Base-by-base conservation (phyloP, 1,140 invertebrate species). In the Dinothrombium tinctorium region DNA sequence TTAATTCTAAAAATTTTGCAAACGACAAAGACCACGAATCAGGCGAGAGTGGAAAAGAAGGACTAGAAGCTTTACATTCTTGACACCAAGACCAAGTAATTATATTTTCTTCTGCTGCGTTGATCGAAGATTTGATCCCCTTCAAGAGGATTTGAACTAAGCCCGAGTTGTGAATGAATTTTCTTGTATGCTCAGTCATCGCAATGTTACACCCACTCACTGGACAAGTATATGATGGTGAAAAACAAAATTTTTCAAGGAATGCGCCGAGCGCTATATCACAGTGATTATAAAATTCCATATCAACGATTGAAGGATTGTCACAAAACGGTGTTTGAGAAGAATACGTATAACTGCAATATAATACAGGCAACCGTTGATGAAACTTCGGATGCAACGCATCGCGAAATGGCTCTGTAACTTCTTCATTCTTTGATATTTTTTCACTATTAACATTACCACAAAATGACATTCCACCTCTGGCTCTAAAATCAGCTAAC, bases 251-350 rank as follows among this genome's bases (percentile, higher is more conserved):
- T 36, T 76, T 67, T 56, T 90, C 80, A 2, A 98, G 61, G 58
- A 96, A 98, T 45, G 73, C 74, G 29, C 89, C 92, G 4, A 98
- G 57, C 3, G 87, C 76, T 44, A 95, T 90, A 56, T 98, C 92
- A 52, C 89, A 82, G 14, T 70, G 65, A 0, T 82, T 83, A 58
- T 96, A 95, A 56, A 90, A 79, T 47, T 89, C 78, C 81, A 96
- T 96, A 36, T 73, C 73, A 0, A 87, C 72, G 15, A 86, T 69
- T 72, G 76, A 76, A 0, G 83, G 83, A 52, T 77, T 74, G 3
- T 87, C 76, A 55, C 84, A 89, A 55, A 82, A 87, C 33, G 74
- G 70, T 53, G 83, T 78, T 17, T 69, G 63, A 0, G 77, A 80
- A 32, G 72, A 70, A 45, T 69, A 69, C 41, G 80, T 76, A 53